phyloP scores from a whole-genome alignment of 2,797 vertebrate species.

The Numenius phaeopus region DNA sequence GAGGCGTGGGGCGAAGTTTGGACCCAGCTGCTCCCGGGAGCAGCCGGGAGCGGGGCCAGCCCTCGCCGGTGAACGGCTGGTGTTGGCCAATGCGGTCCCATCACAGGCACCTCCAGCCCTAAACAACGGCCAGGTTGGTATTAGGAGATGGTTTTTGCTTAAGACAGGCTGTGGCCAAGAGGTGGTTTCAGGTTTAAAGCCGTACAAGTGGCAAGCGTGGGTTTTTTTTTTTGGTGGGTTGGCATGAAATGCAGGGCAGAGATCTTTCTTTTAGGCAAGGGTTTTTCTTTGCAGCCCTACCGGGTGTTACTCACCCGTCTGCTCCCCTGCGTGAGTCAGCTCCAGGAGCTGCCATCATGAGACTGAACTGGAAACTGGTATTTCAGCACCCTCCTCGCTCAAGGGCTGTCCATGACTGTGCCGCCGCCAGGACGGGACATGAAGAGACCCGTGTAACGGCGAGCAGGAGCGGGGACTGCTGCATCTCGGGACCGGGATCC shows the following conservation, averaged over 20 bases:
- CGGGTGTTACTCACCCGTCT: background rate
- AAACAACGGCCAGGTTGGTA: background rate
- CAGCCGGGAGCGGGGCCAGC: background rate
- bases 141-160: background rate
- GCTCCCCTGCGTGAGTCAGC: background rate
- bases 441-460: fast-evolving
- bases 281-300: background rate
- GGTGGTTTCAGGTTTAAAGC: background rate
- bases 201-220: background rate
- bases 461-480: background rate
- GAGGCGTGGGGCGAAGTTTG: background rate
- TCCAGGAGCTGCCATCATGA: background rate
- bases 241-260: background rate
- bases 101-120: background rate
- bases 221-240: background rate
- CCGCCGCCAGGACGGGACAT: fast-evolving
- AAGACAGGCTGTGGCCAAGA: background rate
- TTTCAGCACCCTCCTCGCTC: slow-evolving; percentile 22
- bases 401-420: background rate
- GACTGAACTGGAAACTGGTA: background rate
- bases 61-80: fast-evolving
- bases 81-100: fast-evolving
- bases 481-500: background rate
- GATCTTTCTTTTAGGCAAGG: background rate
- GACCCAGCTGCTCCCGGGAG: background rate